Conservation (phyloP, 2,797 vertebrate genomes). For the Holocentrus rufus region DNA sequence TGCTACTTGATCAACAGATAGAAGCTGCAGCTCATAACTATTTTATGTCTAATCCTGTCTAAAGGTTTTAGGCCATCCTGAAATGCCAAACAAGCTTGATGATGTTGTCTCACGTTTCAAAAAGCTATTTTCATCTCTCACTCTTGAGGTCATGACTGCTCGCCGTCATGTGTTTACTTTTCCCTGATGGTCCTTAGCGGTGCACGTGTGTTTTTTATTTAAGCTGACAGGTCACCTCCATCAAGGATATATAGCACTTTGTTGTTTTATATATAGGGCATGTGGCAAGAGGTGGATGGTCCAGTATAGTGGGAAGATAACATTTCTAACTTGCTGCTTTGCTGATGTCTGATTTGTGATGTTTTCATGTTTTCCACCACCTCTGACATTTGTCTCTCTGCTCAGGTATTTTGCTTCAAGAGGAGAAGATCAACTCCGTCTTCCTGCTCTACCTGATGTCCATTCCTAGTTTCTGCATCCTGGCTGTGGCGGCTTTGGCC, state of each 20-base stretch:
- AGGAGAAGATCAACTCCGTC: constrained; percentile 91
- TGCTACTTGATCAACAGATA: neutral
- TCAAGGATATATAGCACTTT: neutral
- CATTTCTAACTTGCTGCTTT: neutral
- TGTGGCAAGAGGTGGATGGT: neutral
- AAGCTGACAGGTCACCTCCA: neutral
- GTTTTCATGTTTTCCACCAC: constrained; percentile 5
- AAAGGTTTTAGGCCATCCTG: constrained; percentile 19
- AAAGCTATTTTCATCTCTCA: constrained; percentile 60
- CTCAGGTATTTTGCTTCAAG: constrained; percentile 92
- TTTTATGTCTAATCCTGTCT: constrained; percentile 37
- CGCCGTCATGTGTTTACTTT: constrained; percentile 39
- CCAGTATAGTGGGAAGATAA: neutral
- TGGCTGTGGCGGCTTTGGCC: constrained; percentile 86
- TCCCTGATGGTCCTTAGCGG: constrained; percentile 18
- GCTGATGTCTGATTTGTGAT: neutral
- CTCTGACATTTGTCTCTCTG: neutral
- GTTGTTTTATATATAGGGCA: neutral
- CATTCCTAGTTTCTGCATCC: constrained; percentile 94
- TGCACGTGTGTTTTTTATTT: constrained; percentile 8
- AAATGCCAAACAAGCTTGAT: constrained; percentile 26
- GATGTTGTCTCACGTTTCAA: constrained; percentile 62
- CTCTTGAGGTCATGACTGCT: constrained; percentile 34
- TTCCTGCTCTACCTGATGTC: constrained; percentile 94
- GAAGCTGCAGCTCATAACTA: neutral